Conservation (phyloP, 2,113 vertebrate genomes). For the human (Homo sapiens) region GRCh38 chr3:990501-991000, state of each 20-base stretch:
- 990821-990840: not conserved
- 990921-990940: not conserved
- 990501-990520: not conserved
- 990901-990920: accelerated
- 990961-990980: accelerated
- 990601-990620: not conserved
- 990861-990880: too few relatives aligned
- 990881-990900: accelerated
- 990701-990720: too few relatives aligned
- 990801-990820: not conserved
- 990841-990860: accelerated
- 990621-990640: accelerated
- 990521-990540: not conserved
- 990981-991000: not conserved
- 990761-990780: not conserved
- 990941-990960: accelerated
- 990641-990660: accelerated
- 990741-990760: accelerated
- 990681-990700: accelerated
- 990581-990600: not conserved
- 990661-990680: accelerated
- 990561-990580: not conserved
- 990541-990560: not conserved
- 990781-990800: accelerated
- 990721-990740: too few relatives aligned